Evolutionary conservation across 2,888 invertebrate species (phyloP).

Genomic region (Hecatera dysodea): DNA sequence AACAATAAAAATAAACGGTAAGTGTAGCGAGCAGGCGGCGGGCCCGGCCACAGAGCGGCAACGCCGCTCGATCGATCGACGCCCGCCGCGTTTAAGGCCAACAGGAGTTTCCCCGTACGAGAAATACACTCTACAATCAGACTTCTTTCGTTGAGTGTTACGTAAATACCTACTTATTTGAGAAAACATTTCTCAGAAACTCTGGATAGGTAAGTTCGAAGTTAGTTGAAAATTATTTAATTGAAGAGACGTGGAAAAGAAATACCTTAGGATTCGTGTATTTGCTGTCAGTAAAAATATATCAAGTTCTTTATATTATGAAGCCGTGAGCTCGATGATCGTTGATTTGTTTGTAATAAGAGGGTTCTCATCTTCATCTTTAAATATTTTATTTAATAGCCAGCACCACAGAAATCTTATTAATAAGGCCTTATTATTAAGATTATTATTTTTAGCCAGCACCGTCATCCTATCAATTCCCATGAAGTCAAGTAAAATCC

Average conservation of each 20-base stretch:
- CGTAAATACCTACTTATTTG: slow-evolving; percentile 45
- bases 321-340: neutral
- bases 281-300: neutral
- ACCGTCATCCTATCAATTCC: slow-evolving; percentile 5
- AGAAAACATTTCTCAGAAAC: slow-evolving; percentile 47
- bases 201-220: slow-evolving; percentile 22
- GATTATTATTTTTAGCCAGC: too few species aligned
- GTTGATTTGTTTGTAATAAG: neutral
- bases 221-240: slow-evolving; percentile 42
- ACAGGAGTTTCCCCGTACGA: slow-evolving; percentile 67
- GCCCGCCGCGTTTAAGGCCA: slow-evolving; percentile 61
- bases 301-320: slow-evolving; percentile 1
- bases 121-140: slow-evolving; percentile 56
- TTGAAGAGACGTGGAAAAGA: slow-evolving; percentile 20
- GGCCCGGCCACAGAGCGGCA: slow-evolving; percentile 80
- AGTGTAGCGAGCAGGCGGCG: slow-evolving; percentile 58
- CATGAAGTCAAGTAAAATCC: neutral
- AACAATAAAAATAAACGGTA: slow-evolving; percentile 85
- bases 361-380: neutral
- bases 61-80: slow-evolving; percentile 86
- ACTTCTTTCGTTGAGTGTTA: slow-evolving; percentile 56
- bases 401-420: too few species aligned
- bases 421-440: too few species aligned
- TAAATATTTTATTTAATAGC: too few species aligned
- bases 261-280: slow-evolving; percentile 7